Conservation (phyloP, 2,888 invertebrate genomes). For the Glaucopsyche alexis region DNA sequence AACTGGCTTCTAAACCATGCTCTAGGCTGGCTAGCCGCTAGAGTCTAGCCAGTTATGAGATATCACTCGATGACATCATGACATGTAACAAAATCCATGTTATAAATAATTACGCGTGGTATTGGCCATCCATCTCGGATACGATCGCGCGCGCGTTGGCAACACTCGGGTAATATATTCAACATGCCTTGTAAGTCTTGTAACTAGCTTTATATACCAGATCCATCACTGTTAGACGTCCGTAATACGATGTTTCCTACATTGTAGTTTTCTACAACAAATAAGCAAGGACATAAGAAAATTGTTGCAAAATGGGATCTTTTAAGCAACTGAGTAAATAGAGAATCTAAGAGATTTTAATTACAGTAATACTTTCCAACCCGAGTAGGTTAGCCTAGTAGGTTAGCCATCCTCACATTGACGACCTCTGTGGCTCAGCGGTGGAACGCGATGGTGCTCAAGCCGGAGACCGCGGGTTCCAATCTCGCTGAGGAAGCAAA, state of each 20-base stretch:
- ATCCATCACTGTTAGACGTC: conserved; percentile 1
- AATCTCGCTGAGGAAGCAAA: no score
- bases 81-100: conserved; percentile 1
- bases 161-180: conserved; percentile 1
- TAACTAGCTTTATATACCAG: not conserved
- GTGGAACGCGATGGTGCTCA: no score
- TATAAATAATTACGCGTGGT: conserved; percentile 13
- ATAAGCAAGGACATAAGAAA: not conserved
- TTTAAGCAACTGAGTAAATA: not conserved
- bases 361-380: no score
- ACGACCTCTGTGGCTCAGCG: no score
- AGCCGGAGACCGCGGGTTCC: no score
- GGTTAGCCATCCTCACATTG: no score
- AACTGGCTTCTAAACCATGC: no score
- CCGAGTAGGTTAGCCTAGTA: no score
- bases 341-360: no score
- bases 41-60: not conserved
- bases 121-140: conserved; percentile 18
- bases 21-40: no score
- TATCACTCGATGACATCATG: not conserved
- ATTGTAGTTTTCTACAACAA: not conserved
- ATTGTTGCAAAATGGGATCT: not conserved
- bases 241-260: not conserved
- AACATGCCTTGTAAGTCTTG: not conserved
- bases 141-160: not conserved